These are phyloP conservation scores for Platysteira castanea DNA, from an alignment of 2,113 vertebrate species.

Conservation along the genomic window DNA sequence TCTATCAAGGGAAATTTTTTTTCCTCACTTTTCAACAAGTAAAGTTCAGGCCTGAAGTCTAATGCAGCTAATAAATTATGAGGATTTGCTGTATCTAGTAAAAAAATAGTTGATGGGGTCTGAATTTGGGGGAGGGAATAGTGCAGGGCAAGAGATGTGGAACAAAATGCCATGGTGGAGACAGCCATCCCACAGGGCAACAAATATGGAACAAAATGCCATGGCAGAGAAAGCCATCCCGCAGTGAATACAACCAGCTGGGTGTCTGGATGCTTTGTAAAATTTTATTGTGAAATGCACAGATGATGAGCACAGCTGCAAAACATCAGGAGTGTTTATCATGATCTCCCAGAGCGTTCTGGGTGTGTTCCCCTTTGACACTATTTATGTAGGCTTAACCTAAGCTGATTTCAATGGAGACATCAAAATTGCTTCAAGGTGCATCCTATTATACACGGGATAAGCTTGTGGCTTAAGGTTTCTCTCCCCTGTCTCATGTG, in stretches of 20 bases:
- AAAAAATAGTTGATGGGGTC: neutral
- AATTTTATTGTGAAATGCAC: conserved; percentile 86
- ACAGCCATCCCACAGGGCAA: conserved; percentile 55
- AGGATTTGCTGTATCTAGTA: neutral
- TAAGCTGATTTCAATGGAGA: conserved; percentile 65
- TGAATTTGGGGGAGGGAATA: neutral
- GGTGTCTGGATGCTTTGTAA: conserved; percentile 79
- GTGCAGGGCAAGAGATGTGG: neutral
- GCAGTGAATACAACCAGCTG: conserved; percentile 80
- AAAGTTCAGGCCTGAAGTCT: neutral
- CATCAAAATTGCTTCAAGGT: conserved; percentile 69
- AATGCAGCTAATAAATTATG: neutral
- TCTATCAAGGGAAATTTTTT: neutral
- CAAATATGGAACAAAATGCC: neutral
- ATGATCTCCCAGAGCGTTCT: conserved; percentile 60
- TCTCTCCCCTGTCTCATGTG: neutral
- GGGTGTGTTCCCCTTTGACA: conserved; percentile 65
- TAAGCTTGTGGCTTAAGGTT: conserved; percentile 34
- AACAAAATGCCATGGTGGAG: conserved; percentile 3
- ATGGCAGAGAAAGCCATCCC: conserved; percentile 50
- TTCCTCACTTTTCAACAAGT: neutral
- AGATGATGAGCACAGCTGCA: conserved; percentile 86
- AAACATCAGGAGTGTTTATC: conserved; percentile 71
- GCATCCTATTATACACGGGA: neutral
- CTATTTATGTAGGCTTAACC: conserved; percentile 62